Evolutionary conservation across 2,888 invertebrate species (phyloP).

Genomic region (Synergus japonicus): DNA sequence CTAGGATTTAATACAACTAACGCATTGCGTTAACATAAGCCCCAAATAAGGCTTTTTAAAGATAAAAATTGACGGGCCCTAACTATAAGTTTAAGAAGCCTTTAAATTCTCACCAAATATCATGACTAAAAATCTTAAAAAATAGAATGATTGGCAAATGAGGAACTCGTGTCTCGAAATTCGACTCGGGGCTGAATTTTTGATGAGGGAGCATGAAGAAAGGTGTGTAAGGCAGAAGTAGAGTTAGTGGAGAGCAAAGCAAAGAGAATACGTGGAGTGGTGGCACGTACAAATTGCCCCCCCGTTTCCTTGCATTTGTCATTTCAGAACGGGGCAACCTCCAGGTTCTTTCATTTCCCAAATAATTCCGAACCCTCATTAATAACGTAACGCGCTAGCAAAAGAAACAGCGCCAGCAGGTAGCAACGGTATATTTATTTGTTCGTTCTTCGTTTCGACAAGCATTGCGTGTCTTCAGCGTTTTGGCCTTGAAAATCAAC

Average conservation of each 20-base stretch:
- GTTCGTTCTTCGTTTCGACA: conserved; percentile 58
- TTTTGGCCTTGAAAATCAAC: conserved; percentile 60
- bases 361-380: conserved; percentile 74
- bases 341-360: conserved; percentile 69
- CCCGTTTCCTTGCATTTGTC: conserved; percentile 73
- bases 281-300: conserved; percentile 72
- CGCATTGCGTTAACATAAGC: too few species aligned
- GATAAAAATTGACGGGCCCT: too few species aligned
- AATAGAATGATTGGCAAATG: conserved; percentile 17
- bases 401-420: conserved; percentile 62
- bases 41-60: too few species aligned
- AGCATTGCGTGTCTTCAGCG: conserved; percentile 56
- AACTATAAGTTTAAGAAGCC: too few species aligned
- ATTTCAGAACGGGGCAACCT: conserved; percentile 66
- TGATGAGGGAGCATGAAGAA: conserved; percentile 48
- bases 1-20: too few species aligned
- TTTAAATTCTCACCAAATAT: neutral
- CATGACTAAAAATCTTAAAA: neutral
- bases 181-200: conserved; percentile 52
- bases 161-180: conserved; percentile 22
- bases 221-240: conserved; percentile 39
- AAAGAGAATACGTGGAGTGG: conserved; percentile 58
- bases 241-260: conserved; percentile 50
- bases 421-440: conserved; percentile 60
- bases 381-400: conserved; percentile 71